Conservation (phyloP, 1,140 invertebrate genomes). For the Neocloeon triangulifer region DNA sequence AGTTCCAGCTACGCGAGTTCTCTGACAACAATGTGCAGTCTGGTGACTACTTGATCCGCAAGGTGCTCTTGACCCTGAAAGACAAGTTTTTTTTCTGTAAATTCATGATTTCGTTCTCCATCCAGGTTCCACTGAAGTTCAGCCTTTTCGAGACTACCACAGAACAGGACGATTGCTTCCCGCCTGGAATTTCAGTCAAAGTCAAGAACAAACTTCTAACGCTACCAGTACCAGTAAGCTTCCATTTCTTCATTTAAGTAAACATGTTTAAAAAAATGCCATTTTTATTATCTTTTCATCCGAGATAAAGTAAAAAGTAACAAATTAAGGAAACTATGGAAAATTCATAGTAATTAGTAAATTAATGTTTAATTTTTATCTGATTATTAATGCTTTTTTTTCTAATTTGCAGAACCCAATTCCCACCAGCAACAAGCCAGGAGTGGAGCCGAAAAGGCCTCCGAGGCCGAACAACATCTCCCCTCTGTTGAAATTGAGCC, state of each 20-base stretch:
- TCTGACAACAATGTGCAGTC: too few species aligned
- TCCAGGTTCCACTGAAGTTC: conserved; percentile 66
- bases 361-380: neutral
- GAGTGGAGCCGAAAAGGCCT: conserved; percentile 91
- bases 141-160: conserved; percentile 74
- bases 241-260: too few species aligned
- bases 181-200: conserved; percentile 80
- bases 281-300: too few species aligned
- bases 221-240: conserved; percentile 76
- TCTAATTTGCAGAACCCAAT: conserved; percentile 63
- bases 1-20: too few species aligned
- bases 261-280: too few species aligned
- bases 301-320: too few species aligned
- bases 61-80: neutral
- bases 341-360: neutral
- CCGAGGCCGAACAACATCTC: conserved; percentile 92
- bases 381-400: conserved; percentile 2
- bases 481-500: conserved; percentile 67
- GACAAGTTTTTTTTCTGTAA: too few species aligned
- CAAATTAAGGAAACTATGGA: too few species aligned
- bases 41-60: conserved; percentile 22
- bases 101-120: conserved; percentile 8
- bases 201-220: conserved; percentile 82
- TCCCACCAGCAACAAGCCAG: conserved; percentile 92
- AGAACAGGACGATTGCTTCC: conserved; percentile 91